phyloP scores from a whole-genome alignment of 2,113 vertebrate genomes.

The Puntigrus tetrazona region DNA sequence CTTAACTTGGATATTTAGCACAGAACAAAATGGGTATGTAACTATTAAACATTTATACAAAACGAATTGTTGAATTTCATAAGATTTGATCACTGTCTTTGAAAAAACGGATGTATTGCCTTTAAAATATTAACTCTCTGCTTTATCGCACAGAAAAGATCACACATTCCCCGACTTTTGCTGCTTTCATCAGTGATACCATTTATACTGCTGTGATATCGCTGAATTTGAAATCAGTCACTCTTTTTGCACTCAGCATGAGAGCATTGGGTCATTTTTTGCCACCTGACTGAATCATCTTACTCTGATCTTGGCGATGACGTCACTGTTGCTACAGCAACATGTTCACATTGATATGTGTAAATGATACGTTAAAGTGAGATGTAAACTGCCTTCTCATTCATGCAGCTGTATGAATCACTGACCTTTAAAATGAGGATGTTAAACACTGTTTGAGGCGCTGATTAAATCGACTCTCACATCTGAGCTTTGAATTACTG shows the following conservation, averaged over 20 bases:
- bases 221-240: not conserved
- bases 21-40: not conserved
- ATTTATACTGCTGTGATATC: not conserved
- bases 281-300: conserved; percentile 25
- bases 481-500: not conserved
- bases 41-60: not conserved
- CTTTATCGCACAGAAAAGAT: not conserved
- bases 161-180: not conserved
- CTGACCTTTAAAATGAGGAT: not conserved
- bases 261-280: conserved; percentile 25
- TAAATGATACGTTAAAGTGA: conserved; percentile 15
- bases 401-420: conserved; percentile 18
- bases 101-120: not conserved
- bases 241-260: not conserved
- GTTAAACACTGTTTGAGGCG: not conserved
- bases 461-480: not conserved
- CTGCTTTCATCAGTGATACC: not conserved
- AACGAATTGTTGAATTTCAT: not conserved
- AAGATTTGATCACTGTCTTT: not conserved
- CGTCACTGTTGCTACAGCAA: conserved; percentile 75
- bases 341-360: conserved; percentile 51
- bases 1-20: not conserved
- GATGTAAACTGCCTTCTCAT: not conserved
- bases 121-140: not conserved
- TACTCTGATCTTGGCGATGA: conserved; percentile 57